Base-by-base conservation (phyloP, 37 sponge, comb jelly and placozoan genomes). In the Bolinopsis microptera region DNA sequence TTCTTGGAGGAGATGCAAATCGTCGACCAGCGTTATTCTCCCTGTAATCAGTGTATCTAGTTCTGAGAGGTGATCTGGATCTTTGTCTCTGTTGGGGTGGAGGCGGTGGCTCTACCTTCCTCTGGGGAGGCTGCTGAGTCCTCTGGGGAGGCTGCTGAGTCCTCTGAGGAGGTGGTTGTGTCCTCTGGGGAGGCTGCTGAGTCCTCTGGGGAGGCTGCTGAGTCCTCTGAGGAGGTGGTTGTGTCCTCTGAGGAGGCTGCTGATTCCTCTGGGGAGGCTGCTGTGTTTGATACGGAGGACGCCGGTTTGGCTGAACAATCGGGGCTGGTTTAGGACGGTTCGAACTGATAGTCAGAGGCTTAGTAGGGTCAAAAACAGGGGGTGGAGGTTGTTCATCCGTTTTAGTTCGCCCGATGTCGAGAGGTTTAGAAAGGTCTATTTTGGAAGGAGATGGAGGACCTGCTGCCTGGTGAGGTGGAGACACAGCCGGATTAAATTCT, bases 311-410 rank as follows among this genome's bases (percentile, higher is more conserved):
- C 2, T 40, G 75, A 8, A n/a, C 41, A 18, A 48, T 8, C 26
- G 90, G 41, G 0, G 34, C 61, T 5, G 61, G 28, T 38, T 86
- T 39, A 26, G 90, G 90, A 27, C 61, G 41, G 41, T 86, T 86
- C 0, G 90, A 86, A 38, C 90, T 41, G 41, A 86, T 86, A 9
- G 35, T 86, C 30, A 86, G 90, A 24, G 90, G 90, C 39, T 86
- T 86, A 39, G 31, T n/a, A 0, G 90, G 90, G 90, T 86, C 90
- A 34, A 86, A 86, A 35, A 86, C 90, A 3, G 90, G 36, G 37
- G 90, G 90, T 1, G 26, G 2, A 48, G 90, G 90, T 22, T 70
- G 74, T 3, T 77, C 80, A 48, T 13, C 61, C 37, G 18, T 77
- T 32, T 77, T 77, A 35, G 80, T 77, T 28, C 80, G 35, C 2